Evolutionary conservation across 2,797 vertebrate genomes (phyloP).

Genomic region (Chanos chanos): DNA sequence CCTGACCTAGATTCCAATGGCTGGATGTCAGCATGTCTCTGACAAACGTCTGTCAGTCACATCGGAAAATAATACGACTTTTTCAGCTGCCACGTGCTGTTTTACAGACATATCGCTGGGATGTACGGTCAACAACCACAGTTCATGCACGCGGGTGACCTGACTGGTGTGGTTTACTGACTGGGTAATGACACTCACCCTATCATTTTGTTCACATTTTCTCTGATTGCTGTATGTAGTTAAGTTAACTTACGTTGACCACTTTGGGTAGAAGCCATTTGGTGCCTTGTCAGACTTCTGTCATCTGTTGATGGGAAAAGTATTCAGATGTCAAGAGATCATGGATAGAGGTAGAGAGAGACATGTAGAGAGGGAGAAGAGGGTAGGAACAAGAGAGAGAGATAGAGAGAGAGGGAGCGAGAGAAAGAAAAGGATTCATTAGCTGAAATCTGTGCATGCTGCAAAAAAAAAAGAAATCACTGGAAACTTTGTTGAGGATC

Average conservation of each 20-base stretch:
- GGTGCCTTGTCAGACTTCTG: slow-evolving; percentile 52
- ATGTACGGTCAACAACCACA: too few species aligned
- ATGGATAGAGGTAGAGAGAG: not conserved
- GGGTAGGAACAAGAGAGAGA: too few species aligned
- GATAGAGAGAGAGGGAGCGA: too few species aligned
- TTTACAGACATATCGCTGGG: too few species aligned
- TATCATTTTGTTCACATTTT: too few species aligned
- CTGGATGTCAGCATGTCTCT: not conserved
- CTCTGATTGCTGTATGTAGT: not conserved
- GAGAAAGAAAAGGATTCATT: not conserved
- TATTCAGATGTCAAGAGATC: not conserved
- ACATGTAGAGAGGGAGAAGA: not conserved
- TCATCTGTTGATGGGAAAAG: slow-evolving; percentile 35
- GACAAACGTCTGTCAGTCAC: not conserved
- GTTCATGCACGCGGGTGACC: too few species aligned
- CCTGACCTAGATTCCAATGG: slow-evolving; percentile 14
- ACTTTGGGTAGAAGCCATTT: slow-evolving; percentile 62
- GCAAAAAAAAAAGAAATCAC: too few species aligned
- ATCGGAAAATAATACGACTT: not conserved
- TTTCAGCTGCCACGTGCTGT: too few species aligned
- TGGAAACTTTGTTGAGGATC: too few species aligned
- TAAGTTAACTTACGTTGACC: slow-evolving; percentile 60
- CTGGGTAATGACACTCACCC: too few species aligned
- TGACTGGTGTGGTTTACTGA: too few species aligned
- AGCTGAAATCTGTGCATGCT: too few species aligned